Conservation (phyloP, 1,140 invertebrate species). For the Drosophila grimshawi region DNA sequence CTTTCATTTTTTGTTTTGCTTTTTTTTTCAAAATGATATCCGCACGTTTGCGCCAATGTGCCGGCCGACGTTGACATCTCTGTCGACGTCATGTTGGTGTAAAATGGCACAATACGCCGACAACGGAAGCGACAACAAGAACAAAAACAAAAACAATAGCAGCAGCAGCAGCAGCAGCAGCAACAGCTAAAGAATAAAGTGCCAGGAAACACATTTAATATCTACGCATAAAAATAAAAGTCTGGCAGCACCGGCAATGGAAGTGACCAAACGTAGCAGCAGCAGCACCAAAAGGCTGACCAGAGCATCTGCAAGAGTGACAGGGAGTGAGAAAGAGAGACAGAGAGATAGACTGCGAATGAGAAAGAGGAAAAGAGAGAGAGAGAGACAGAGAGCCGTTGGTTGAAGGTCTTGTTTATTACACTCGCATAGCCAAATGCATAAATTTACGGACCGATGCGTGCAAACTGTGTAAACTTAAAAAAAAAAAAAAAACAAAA, state of each 20-base stretch:
- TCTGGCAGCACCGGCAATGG: slow-evolving; percentile 76
- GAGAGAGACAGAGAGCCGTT: slow-evolving; percentile 45
- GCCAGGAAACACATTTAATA: slow-evolving; percentile 83
- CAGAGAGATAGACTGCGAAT: not conserved
- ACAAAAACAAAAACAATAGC: slow-evolving; percentile 22
- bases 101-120: slow-evolving; percentile 76
- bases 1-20: slow-evolving; percentile 27
- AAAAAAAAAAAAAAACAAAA: slow-evolving; percentile 52
- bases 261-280: slow-evolving; percentile 69
- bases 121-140: slow-evolving; percentile 45
- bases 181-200: slow-evolving; percentile 72
- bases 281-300: slow-evolving; percentile 30
- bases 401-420: slow-evolving; percentile 83
- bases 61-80: slow-evolving; percentile 49
- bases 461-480: slow-evolving; percentile 79
- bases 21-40: slow-evolving; percentile 56
- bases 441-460: slow-evolving; percentile 83
- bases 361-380: not conserved
- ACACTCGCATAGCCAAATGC: slow-evolving; percentile 82
- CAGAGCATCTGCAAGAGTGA: slow-evolving; percentile 24
- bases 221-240: slow-evolving; percentile 83
- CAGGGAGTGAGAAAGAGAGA: slow-evolving; percentile 20
- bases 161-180: slow-evolving; percentile 36
- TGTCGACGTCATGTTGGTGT: slow-evolving; percentile 65
- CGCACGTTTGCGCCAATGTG: slow-evolving; percentile 78